Evolutionary conservation across 2,888 invertebrate genomes (phyloP), one percentile per base, ranked within the genome.

Genomic region (Nymphalis urticae): DNA sequence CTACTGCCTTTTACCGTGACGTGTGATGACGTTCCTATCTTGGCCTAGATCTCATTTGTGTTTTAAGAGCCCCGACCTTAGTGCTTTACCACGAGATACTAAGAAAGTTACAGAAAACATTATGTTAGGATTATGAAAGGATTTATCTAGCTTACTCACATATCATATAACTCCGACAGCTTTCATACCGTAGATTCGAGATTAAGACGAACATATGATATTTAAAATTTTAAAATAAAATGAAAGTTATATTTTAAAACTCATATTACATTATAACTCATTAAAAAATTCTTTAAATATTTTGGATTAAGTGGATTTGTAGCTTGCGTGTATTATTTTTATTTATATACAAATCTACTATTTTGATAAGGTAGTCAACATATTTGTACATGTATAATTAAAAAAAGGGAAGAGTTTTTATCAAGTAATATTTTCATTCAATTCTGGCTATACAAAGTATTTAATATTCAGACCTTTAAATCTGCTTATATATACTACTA

Each of bases 21-120:
- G 85, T 87, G 85, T 86, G 89, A 90, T 89, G 90, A 89, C 84
- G 80, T 78, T 75, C 81, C 79, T 90, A 90, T 90, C 90, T 80
- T 77, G 87, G 73, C 85, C 90, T 88, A 90, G 84, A 90, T 90
- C 90, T 90, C 70, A 66, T 74, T 73, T 74, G 69, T 71, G 64
- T 64, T 71, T 69, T 64, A 64, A 69, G 69, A 70, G 54, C 67
- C 68, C 62, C 62, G 70, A 70, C 72, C 71, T 69, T 69, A 74
- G 71, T 71, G 69, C 69, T 70, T 66, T 69, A 64, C 67, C 64
- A 62, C 10, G 65, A 59, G 56, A 47, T 36, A 51, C 48, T 69
- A 69, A 69, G 69, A 73, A 68, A 67, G 64, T 72, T 69, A 65
- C 65, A 67, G 60, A 69, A 71, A 68, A 66, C 56, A 56, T 66